A percentile compares a stretch with the other conserved stretches of the same genome.
These are phyloP conservation scores for Lissonota sp. DNA, from an alignment of 2,888 invertebrate species.

Conservation along the genomic window DNA sequence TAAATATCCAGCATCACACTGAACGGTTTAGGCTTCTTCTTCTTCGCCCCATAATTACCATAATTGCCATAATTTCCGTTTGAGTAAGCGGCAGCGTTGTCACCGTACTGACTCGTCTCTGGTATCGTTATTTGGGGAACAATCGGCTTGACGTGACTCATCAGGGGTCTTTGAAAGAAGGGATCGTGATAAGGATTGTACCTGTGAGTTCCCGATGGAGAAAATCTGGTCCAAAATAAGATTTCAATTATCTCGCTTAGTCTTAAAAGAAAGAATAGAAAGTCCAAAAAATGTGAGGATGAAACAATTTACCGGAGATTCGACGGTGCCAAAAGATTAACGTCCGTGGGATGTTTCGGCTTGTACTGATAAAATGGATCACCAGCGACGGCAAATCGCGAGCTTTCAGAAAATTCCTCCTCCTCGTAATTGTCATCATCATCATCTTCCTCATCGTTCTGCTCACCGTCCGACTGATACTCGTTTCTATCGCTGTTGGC, in stretches of 20 bases:
- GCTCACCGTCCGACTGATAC: slow-evolving; percentile 42
- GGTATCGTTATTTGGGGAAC: slow-evolving; percentile 44
- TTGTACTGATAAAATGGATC: slow-evolving; percentile 90
- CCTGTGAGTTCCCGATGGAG: slow-evolving; percentile 77
- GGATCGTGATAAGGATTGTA: slow-evolving; percentile 77
- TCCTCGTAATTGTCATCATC: slow-evolving; percentile 40
- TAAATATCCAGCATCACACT: slow-evolving; percentile 88
- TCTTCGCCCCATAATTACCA: slow-evolving; percentile 58
- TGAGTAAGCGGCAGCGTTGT: slow-evolving; percentile 68
- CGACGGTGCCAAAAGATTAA: slow-evolving; percentile 89
- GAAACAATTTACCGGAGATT: slow-evolving; percentile 76
- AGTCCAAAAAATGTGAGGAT: slow-evolving; percentile 21
- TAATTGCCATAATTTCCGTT: slow-evolving; percentile 62
- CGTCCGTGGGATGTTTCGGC: slow-evolving; percentile 90
- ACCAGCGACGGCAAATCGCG: slow-evolving; percentile 75
- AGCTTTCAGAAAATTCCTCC: slow-evolving; percentile 68
- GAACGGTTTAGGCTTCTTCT: slow-evolving; percentile 85
- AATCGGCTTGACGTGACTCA: slow-evolving; percentile 67
- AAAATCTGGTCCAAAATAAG: slow-evolving; percentile 72
- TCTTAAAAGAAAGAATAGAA: no score
- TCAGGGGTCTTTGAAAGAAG: slow-evolving; percentile 72
- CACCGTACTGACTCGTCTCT: slow-evolving; percentile 69
- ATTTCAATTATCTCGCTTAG: neutral
- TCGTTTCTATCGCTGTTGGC: slow-evolving; percentile 74
- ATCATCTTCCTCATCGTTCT: slow-evolving; percentile 65